Evolutionary conservation across 2,797 vertebrate genomes (phyloP), one percentile per base, ranked within the genome.

Genomic region (Falco concolor): DNA sequence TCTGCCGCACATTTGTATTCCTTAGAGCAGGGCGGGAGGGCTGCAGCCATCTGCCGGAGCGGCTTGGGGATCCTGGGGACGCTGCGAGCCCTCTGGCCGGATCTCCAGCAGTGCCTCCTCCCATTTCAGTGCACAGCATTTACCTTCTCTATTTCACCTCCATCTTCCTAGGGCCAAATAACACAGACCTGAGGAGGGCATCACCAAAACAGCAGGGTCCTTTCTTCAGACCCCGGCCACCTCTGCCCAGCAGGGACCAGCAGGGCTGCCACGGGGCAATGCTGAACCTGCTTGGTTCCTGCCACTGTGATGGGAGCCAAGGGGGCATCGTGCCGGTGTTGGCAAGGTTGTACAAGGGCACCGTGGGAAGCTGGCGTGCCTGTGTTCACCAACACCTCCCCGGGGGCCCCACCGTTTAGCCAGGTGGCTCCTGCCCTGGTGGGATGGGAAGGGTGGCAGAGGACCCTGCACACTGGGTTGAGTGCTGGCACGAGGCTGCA

Each of bases 21-120:
- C 92, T 95, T 19, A 17, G 83, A 82, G 81, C 89, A 65, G 90
- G 85, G 65, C 16, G 6, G 73, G 78, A 95, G 87, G 75, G 91
- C 85, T 87, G 95, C 84, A 96, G 92, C 89, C 95, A 96, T 94
- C 96, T 94, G 95, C 90, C 27, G 15, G 68, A 30, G 64, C 5
- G 1, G 81, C 84, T 24, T 1, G 1, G 72, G 84, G 87, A 87
- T 89, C 89, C 84, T 90, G 91, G 76, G 86, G 86, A 94, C 3
- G 4, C 87, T 47, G 57, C 0, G 2, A 92, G 87, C 80, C 83
- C 83, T 28, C 64, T 0, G 0, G 45, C 8, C 0, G 0, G 23
- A 59, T 73, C 65, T 67, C 72, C 42, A 0, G n/a, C 3, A 2
- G 64, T 9, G 5, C 63, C 75, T 49, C 68, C 84, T 82, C 72